Evolutionary conservation across 2,888 invertebrate species (phyloP), one percentile per base, ranked within the genome.

Genomic region (Macaria liturata): DNA sequence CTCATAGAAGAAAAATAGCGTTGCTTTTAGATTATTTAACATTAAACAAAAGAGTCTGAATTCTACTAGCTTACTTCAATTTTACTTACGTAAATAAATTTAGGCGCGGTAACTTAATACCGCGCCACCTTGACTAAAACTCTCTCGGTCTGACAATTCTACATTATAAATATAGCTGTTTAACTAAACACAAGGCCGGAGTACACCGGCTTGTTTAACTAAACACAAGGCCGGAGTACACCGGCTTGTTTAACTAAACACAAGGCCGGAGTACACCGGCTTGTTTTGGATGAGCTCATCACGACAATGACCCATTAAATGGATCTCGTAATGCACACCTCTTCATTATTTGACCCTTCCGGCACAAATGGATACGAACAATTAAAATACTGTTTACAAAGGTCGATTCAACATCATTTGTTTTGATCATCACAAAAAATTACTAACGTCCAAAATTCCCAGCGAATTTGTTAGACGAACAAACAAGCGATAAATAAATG

Each of bases 311-410:
- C 9, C 20, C 39, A 49, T 44, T 57, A 56, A 60, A 56, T 49
- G 51, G 32, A 49, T 49, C 55, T 60, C 61, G 40, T 53, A 59
- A 57, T 50, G 51, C 52, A 55, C 57, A 59, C 60, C 61, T 63
- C 61, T 62, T 61, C 64, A 65, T 65, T 72, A 71, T 74, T 65
- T 65, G 66, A 64, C 66, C 65, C 67, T 66, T 76, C 76, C 74
- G 70, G 67, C 56, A 59, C 68, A 68, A 75, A 74, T 72, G 70
- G 78, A 67, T 68, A 59, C 66, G 54, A 71, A 70, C 70, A 72
- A 77, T 77, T 77, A 77, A 76, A 72, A 71, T 69, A 65, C 70
- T 76, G 74, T 76, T 68, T 71, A 72, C 65, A 68, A 68, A 72
- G 71, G 70, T 69, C 70, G 64, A 60, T 59, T 64, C 59, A 46